Base-by-base conservation (phyloP, 2,113 vertebrate species). In the Engraulis encrasicolus region DNA sequence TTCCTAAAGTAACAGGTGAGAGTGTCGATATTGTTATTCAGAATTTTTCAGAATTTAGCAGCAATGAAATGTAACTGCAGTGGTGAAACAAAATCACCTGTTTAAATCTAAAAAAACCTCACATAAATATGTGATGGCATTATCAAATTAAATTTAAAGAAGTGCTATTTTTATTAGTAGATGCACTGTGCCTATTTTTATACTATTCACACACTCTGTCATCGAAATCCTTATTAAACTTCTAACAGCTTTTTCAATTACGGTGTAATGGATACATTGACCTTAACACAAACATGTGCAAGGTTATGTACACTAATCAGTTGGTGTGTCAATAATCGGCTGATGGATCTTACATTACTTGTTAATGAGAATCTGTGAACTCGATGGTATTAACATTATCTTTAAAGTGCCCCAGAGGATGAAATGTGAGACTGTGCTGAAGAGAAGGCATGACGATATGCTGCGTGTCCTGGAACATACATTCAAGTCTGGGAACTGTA, bases 361-460 rank as follows among this genome's bases (percentile, higher is more conserved):
- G 50, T 52, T 5, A 81, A 27, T 23, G 19, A 78, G 78, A 58
- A 23, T 74, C 11, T 74, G 66, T 74, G 66, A 74, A 74, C 31
- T 31, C 66, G 12, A 18, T 81, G 54, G 80, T 78, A 84, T 80
- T 58, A 58, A 36, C 54, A 14, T 52, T 61, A 23, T 48, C 19
- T 31, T 82, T 80, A 79, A 52, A 48, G 20, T 6, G 18, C 23
- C 54, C 80, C 36, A 38, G 34, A 50, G 38, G 54, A 15, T 17
- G 37, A 80, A 36, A 11, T 23, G 50, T 34, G 83, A 78, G 58
- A 78, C 50, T 20, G 23, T 27, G 81, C 36, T 80, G 83, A 84
- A 71, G n/a, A 20, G 31, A 31, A 7, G 23, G 77, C 38, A 38
- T 81, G 66, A 52, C 71, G 50, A 83, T 78, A 12, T 6, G 15